Evolutionary conservation across 2,113 vertebrate genomes (phyloP), one percentile per base, ranked within the genome.

Genomic region (Phaethon lepturus): DNA sequence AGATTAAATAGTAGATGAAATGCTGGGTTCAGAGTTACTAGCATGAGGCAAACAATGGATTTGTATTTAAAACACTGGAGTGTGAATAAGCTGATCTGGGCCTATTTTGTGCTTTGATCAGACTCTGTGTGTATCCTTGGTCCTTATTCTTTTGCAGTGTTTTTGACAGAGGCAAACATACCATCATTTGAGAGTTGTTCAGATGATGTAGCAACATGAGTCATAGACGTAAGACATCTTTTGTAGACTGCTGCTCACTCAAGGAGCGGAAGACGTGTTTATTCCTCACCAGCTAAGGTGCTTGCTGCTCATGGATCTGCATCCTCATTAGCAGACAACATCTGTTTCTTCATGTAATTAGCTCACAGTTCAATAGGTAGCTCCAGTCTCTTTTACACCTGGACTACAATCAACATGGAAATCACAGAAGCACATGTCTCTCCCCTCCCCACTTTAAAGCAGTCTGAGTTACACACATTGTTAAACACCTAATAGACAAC

Each of bases 331-430:
- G 96, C 94, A 97, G 97, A 95, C 95, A 98, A 96, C 98, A 98
- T 98, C 98, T 98, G 98, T 96, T 98, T 98, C 98, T 97, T 94
- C 66, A 98, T 97, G 92, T 98, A 98, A 98, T 98, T 98, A 98
- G 96, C 98, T 97, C 96, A 98, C 98, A 98, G 98, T 98, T 98
- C 98, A 98, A 94, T 97, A 98, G 98, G 96, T 97, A 98, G 95
- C 95, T 93, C 88, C 90, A 56, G 94, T 97, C 97, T 98, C 96
- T 98, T 93, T 96, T 97, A 98, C 98, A 98, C 98, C 98, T 98
- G 98, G 95, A 98, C 96, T 94, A 90, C 95, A 96, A 91, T 88
- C 97, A 98, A 86, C 93, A 86, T 55, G 84, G 96, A 98, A 97
- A 98, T 98, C 95, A 98, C 94, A 97, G 97, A 94, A 97, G 94